These are phyloP conservation scores for Ctenoplectra terminalis DNA, from an alignment of 1,140 invertebrate genomes.

Conservation along the genomic window DNA sequence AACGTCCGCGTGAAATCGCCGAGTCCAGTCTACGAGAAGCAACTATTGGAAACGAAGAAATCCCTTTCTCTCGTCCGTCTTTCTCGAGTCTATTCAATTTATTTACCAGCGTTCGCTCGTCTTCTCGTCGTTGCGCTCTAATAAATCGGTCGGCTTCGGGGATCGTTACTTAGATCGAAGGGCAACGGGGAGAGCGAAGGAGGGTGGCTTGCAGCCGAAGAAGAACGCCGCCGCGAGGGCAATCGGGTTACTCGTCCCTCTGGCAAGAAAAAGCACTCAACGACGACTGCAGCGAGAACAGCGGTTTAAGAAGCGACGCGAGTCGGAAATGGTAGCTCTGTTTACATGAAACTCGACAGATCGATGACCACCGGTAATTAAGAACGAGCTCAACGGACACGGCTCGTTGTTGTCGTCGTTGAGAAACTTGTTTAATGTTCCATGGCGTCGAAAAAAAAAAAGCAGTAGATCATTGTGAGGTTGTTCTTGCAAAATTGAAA, in stretches of 20 bases:
- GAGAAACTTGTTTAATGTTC: no score
- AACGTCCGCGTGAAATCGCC: no score
- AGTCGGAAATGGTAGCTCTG: neutral
- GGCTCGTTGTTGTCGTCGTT: no score
- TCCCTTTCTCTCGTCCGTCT: neutral
- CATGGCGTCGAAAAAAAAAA: no score
- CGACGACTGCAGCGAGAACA: neutral
- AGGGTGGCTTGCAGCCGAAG: neutral
- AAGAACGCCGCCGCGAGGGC: neutral
- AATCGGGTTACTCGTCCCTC: neutral
- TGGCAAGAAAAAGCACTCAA: constrained; percentile 2
- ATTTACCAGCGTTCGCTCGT: neutral
- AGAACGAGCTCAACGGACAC: no score
- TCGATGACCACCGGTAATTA: neutral
- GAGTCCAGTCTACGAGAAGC: no score
- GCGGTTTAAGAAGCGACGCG: neutral
- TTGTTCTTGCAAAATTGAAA: no score
- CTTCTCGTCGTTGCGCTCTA: neutral
- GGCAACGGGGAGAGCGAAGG: neutral
- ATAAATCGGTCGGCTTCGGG: constrained; percentile 19
- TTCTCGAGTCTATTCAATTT: constrained; percentile 15
- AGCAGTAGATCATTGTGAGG: no score
- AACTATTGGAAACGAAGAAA: no score
- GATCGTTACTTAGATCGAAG: constrained; percentile 26
- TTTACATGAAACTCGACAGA: neutral